A percentile compares a stretch with the other conserved stretches of the same genome.
These are phyloP conservation scores for Pluvialis apricaria DNA, from an alignment of 2,113 vertebrate genomes.

Conservation along the genomic window DNA sequence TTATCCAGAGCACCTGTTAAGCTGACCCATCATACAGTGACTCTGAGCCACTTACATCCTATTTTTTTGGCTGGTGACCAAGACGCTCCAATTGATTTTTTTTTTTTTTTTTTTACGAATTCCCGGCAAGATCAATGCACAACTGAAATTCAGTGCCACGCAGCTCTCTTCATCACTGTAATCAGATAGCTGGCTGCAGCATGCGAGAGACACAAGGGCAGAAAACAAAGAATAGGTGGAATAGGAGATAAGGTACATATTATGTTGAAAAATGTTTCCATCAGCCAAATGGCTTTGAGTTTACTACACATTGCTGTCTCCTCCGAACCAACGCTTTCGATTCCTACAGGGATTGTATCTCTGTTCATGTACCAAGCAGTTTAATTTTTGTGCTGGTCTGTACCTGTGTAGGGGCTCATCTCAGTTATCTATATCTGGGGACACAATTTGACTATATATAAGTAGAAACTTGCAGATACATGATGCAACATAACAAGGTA, in stretches of 20 bases:
- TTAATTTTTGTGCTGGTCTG: neutral
- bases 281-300: neutral
- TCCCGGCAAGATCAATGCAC: constrained; percentile 44
- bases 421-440: neutral
- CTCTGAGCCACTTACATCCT: neutral
- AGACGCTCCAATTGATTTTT: neutral
- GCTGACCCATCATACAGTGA: neutral
- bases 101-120: neutral
- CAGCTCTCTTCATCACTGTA: neutral
- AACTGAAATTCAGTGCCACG: neutral
- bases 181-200: constrained; percentile 13
- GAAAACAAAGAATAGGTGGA: neutral
- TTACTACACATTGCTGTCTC: neutral
- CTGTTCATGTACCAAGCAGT: neutral
- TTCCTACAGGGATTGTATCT: neutral
- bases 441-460: neutral
- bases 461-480: neutral
- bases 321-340: neutral
- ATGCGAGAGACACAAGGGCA: neutral
- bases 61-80: constrained; percentile 4
- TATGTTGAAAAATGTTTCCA: neutral
- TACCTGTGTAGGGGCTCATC: neutral
- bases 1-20: constrained; percentile 22
- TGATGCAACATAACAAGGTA: neutral
- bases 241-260: neutral